Conservation (phyloP, 2,113 vertebrate genomes). For the Crocuta crocuta region DNA sequence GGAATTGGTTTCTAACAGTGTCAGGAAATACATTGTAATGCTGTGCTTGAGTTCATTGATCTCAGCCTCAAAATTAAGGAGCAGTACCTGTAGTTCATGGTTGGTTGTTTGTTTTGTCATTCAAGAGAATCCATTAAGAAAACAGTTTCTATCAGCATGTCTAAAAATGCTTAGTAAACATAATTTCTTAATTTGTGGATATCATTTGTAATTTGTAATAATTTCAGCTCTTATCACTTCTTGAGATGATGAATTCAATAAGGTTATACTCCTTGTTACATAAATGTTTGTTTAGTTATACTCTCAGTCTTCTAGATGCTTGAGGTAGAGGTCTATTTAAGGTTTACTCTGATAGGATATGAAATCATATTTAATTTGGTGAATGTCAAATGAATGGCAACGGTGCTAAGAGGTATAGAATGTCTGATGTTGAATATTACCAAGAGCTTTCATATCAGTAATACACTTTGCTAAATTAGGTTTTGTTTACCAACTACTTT, state of each 20-base stretch:
- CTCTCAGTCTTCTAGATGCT: neutral
- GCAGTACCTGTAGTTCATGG: neutral
- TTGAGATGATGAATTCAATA: neutral
- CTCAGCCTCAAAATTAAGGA: neutral
- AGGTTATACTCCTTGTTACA: neutral
- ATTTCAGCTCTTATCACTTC: neutral
- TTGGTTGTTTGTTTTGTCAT: neutral
- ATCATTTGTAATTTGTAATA: neutral
- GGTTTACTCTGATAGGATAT: neutral
- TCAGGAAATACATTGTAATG: neutral
- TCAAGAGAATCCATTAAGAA: neutral
- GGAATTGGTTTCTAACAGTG: neutral
- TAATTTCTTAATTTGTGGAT: neutral
- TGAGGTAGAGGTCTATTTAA: neutral
- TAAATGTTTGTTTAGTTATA: neutral
- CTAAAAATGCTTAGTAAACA: neutral
- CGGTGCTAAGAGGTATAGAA: neutral
- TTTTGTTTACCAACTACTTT: neutral
- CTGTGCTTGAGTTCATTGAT: neutral
- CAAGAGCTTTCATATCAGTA: neutral
- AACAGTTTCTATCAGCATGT: neutral
- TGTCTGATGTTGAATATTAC: neutral
- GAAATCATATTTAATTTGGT: neutral
- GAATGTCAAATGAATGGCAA: neutral
- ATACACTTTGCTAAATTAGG: neutral